These are phyloP conservation scores for Cottoperca gobio DNA, from an alignment of 2,797 vertebrate species.

Conservation along the genomic window DNA sequence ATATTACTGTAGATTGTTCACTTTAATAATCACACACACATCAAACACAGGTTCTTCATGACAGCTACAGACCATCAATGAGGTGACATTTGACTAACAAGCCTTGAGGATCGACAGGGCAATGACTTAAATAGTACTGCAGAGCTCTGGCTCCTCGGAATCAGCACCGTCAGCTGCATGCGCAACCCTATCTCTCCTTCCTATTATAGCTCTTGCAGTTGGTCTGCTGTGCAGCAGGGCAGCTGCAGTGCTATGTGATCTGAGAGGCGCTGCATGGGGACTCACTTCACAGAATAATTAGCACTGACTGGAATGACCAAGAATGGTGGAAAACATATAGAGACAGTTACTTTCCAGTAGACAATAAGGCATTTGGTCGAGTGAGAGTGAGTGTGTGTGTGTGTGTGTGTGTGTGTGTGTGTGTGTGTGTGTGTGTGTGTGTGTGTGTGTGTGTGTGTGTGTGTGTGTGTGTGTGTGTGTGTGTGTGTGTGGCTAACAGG, in stretches of 20 bases:
- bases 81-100: conserved; percentile 60
- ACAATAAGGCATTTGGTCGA: neutral
- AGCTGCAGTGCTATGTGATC: conserved; percentile 85
- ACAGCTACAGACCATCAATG: conserved; percentile 7
- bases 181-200: conserved; percentile 84
- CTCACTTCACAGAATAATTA: conserved; percentile 70
- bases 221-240: conserved; percentile 70
- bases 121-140: conserved; percentile 83
- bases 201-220: conserved; percentile 90
- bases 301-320: conserved; percentile 67
- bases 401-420: neutral
- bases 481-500: neutral
- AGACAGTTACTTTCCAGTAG: conserved; percentile 15
- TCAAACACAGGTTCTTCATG: conserved; percentile 1
- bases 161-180: conserved; percentile 86
- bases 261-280: conserved; percentile 53
- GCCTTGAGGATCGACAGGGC: conserved; percentile 42
- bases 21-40: neutral
- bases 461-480: neutral
- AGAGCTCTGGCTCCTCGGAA: conserved; percentile 75
- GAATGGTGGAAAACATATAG: conserved; percentile 59
- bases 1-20: neutral
- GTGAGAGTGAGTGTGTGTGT: neutral
- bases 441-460: neutral
- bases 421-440: neutral